Conservation (phyloP, 2,797 vertebrate genomes). For the Esox masquinongy region DNA sequence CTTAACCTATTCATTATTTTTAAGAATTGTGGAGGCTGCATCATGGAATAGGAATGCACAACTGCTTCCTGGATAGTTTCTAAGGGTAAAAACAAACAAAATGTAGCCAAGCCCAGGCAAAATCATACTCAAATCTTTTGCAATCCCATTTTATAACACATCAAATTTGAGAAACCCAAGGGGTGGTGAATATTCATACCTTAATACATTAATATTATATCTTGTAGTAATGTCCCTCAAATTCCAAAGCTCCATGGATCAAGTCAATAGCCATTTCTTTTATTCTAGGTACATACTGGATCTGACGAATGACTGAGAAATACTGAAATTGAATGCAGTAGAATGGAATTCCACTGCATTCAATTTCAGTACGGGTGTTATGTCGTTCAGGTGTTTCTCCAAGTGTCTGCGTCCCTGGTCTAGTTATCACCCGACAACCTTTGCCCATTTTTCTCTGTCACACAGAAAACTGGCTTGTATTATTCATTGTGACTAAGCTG, state of each 20-base stretch:
- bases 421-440: not conserved
- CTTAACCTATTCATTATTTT: no score
- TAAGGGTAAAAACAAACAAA: no score
- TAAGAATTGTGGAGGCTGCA: no score
- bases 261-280: not conserved
- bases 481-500: conserved; percentile 60
- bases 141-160: no score
- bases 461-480: conserved; percentile 31
- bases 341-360: conserved; percentile 41
- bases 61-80: no score
- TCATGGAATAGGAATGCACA: no score
- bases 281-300: not conserved
- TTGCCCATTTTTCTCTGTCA: conserved; percentile 1
- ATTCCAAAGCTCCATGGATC: not conserved
- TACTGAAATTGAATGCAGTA: not conserved
- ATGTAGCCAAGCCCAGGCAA: no score
- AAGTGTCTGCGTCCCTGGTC: conserved; percentile 16
- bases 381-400: not conserved
- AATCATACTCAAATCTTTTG: no score
- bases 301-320: not conserved
- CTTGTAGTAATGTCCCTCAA: not conserved
- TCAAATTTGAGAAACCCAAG: no score
- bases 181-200: no score
- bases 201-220: not conserved
- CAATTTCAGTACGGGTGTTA: not conserved